These are phyloP conservation scores for Semicossyphus pulcher DNA, from an alignment of 2,113 vertebrate genomes.

Conservation along the genomic window DNA sequence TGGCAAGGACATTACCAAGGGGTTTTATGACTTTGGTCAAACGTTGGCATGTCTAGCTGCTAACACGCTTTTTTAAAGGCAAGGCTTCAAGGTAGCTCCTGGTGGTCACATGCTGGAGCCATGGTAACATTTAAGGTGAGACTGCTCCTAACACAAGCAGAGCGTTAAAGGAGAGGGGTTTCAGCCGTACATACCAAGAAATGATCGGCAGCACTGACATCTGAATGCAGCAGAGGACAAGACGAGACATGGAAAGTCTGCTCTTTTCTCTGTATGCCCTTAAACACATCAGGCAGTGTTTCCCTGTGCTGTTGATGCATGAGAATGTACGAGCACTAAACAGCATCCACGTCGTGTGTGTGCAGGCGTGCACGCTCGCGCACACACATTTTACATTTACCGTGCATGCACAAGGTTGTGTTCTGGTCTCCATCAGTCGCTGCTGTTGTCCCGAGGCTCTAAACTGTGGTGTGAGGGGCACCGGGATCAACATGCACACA, in stretches of 20 bases:
- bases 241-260: constrained; percentile 51
- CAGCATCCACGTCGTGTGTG: not conserved
- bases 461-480: constrained; percentile 24
- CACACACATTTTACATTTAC: not conserved
- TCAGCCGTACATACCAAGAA: constrained; percentile 32
- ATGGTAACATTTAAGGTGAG: not conserved
- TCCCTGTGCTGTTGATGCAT: not conserved
- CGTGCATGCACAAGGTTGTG: not conserved
- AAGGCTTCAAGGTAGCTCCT: not conserved
- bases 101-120: not conserved
- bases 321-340: not conserved
- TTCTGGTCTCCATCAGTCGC: constrained; percentile 35
- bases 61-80: not conserved
- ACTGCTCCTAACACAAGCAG: not conserved
- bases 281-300: constrained; percentile 20
- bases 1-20: not conserved
- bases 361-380: not conserved
- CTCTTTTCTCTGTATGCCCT: constrained; percentile 20
- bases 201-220: constrained; percentile 37
- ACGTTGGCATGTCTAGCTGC: not conserved
- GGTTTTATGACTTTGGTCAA: not conserved
- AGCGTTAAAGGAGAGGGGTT: constrained; percentile 1
- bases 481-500: constrained; percentile 62
- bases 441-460: constrained; percentile 44
- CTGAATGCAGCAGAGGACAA: constrained; percentile 64